These are phyloP conservation scores for Hydropsyche tenuis DNA, from an alignment of 1,140 invertebrate species.

Conservation along the genomic window DNA sequence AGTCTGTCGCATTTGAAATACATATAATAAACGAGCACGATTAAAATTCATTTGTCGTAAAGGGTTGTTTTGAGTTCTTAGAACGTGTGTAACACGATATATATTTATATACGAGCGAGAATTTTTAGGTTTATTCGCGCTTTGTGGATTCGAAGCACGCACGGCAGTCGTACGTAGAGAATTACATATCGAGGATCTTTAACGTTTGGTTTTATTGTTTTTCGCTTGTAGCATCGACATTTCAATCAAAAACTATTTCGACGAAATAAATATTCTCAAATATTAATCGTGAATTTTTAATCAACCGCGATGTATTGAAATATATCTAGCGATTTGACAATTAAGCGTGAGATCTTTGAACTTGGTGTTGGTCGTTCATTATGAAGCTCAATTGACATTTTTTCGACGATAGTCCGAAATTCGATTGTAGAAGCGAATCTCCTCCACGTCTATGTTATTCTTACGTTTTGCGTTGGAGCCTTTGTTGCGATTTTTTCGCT, in stretches of 20 bases:
- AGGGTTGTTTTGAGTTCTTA: constrained; percentile 8
- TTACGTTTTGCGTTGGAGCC: too few species aligned
- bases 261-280: too few species aligned
- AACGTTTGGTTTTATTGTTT: not conserved
- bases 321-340: not conserved
- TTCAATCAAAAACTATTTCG: too few species aligned
- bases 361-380: not conserved
- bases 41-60: constrained; percentile 9
- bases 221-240: not conserved
- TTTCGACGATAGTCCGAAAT: not conserved
- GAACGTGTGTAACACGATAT: constrained; percentile 24
- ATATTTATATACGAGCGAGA: constrained; percentile 2
- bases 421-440: too few species aligned
- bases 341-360: constrained; percentile 9
- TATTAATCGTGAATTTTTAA: too few species aligned
- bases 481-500: too few species aligned
- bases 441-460: too few species aligned
- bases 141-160: not conserved
- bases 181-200: not conserved
- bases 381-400: not conserved
- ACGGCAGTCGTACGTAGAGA: not conserved
- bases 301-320: not conserved
- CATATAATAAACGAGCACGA: not conserved
- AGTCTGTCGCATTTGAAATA: not conserved
- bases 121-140: not conserved